Percentiles rank a stretch among this genome's conserved stretches.
These are phyloP conservation scores for Pelagia noctiluca DNA, from an alignment of 30 jellyfish, hydroid and myxozoan genomes.

Conservation along the genomic window DNA sequence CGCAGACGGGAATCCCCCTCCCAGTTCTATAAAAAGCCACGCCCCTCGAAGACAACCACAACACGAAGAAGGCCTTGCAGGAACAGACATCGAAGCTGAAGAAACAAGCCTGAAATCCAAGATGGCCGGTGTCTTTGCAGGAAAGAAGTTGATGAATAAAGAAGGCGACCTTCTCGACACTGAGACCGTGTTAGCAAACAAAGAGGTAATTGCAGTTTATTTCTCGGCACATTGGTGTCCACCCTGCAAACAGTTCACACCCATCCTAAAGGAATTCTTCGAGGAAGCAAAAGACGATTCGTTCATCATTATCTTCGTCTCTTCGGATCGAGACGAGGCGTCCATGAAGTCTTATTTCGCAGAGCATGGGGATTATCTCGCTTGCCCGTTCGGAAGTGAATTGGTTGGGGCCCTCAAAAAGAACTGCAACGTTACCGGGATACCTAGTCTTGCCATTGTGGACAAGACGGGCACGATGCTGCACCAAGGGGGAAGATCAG, in stretches of 20 bases:
- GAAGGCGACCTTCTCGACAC: constrained; percentile 41
- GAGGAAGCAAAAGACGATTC: constrained; percentile 23
- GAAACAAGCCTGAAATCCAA: neutral
- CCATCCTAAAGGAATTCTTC: constrained; percentile 42
- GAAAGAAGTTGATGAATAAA: constrained; percentile 43
- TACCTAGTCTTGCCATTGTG: constrained; percentile 44
- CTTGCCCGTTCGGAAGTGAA: constrained; percentile 40
- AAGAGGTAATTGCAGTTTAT: constrained; percentile 32
- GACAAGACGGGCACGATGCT: constrained; percentile 41
- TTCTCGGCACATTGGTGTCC: constrained; percentile 79
- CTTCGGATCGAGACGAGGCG: constrained; percentile 46
- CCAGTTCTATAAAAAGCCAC: too few relatives aligned
- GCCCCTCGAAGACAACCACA: too few relatives aligned
- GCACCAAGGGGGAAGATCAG: constrained; percentile 42
- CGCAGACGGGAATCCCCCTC: too few relatives aligned
- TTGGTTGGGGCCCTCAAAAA: constrained; percentile 12
- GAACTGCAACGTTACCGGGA: constrained; percentile 43
- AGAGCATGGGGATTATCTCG: constrained; percentile 51
- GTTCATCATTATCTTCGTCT: constrained; percentile 53
- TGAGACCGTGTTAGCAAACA: constrained; percentile 48
- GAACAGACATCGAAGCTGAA: too few relatives aligned
- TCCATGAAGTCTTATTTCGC: constrained; percentile 40
- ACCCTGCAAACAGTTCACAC: constrained; percentile 67
- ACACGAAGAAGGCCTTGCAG: too few relatives aligned
- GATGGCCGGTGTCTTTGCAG: constrained; percentile 30